Conservation (phyloP, 2,113 vertebrate genomes). For the Alligator mississippiensis region DNA sequence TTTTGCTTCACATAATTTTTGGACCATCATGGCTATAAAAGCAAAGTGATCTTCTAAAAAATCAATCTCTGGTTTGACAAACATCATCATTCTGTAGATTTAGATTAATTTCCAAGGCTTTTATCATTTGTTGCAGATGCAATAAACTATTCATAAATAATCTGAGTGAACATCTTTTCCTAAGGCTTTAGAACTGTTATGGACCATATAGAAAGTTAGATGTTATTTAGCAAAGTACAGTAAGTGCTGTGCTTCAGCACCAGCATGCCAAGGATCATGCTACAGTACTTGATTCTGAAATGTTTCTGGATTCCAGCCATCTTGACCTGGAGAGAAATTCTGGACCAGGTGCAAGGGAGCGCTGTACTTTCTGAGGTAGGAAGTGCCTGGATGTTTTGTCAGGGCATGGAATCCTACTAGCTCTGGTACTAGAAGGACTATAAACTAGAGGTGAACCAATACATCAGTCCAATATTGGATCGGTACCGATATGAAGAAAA, state of each 20-base stretch:
- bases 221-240: rapidly evolving
- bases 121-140: neutral
- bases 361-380: too few relatives aligned
- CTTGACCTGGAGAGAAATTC: rapidly evolving
- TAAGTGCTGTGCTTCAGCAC: neutral
- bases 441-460: too few relatives aligned
- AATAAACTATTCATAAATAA: neutral
- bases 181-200: neutral
- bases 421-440: too few relatives aligned
- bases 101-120: neutral
- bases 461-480: too few relatives aligned
- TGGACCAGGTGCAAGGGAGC: neutral
- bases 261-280: neutral
- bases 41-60: rapidly evolving
- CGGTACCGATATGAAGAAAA: too few relatives aligned
- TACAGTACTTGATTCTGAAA: neutral
- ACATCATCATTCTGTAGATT: rapidly evolving
- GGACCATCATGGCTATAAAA: neutral
- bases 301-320: rapidly evolving
- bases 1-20: too few relatives aligned
- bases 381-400: too few relatives aligned
- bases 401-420: neutral
- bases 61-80: rapidly evolving
- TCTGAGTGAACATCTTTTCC: neutral
- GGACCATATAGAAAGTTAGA: neutral